Evolutionary conservation across 2,888 invertebrate genomes (phyloP).

Genomic region (Onchidella celtica): DNA sequence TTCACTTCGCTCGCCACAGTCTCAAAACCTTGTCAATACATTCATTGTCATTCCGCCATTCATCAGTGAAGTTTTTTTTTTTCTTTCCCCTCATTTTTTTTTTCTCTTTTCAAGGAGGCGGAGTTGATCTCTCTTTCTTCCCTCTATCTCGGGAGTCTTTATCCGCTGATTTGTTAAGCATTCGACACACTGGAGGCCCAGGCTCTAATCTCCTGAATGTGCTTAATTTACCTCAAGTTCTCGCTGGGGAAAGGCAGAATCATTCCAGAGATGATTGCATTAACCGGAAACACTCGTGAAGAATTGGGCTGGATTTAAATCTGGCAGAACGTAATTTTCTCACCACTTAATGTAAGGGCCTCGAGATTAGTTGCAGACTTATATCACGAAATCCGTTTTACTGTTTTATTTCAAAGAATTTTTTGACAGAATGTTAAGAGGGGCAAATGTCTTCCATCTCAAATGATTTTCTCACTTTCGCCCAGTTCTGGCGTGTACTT

Average conservation of each 20-base stretch:
- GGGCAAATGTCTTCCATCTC: no score
- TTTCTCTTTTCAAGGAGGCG: no score
- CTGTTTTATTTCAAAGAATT: neutral
- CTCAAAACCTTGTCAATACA: no score
- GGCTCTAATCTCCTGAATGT: conserved; percentile 23
- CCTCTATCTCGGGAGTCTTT: neutral
- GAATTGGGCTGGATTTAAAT: neutral
- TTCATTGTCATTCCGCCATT: no score
- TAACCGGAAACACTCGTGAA: conserved; percentile 3
- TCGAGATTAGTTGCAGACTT: neutral
- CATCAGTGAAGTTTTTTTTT: no score
- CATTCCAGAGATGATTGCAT: conserved; percentile 6
- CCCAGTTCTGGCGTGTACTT: no score
- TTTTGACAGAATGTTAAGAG: no score
- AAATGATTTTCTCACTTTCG: no score
- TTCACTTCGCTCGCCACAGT: no score
- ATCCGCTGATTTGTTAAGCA: neutral
- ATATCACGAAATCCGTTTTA: neutral
- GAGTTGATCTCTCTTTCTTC: no score
- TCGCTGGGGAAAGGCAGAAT: neutral
- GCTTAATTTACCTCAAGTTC: neutral
- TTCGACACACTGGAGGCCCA: neutral
- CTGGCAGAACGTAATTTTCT: neutral
- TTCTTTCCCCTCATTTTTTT: no score
- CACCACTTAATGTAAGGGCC: conserved; percentile 27